Base-by-base conservation (phyloP, 2,113 vertebrate species). In the Tursiops truncatus region DNA sequence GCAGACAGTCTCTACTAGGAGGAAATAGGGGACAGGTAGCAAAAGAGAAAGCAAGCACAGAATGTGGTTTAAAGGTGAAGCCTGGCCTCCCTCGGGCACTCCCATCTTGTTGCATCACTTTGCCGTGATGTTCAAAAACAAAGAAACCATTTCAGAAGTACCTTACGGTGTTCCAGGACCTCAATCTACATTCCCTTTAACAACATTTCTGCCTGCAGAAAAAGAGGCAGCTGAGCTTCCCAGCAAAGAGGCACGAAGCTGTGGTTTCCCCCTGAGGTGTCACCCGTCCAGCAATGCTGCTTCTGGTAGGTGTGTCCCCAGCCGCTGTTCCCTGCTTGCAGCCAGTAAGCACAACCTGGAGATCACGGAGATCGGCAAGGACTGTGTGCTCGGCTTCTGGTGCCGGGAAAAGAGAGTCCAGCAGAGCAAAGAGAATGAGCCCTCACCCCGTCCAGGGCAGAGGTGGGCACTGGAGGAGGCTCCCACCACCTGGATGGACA, bases 171-270 rank as follows among this genome's bases (percentile, higher is more conserved):
- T 71, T 85, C 47, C 79, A 21, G 73, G 33, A 77, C 56, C 36
- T 80, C 89, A 33, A 25, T 28, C 36, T 6, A 3, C 23, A 9
- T 63, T 85, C 70, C 81, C 38, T 86, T 6, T 44, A 80, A 67
- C 81, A 82, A 67, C 81, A 85, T 80, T 77, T 71, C 68, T 88
- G 90, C 83, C 83, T 87, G 38, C 90, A 96, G 97, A 88, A 25
- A 60, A 62, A 33, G 73, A 44, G 74, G 79, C 50, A 38, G 67
- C 60, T 41, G 50, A 73, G 77, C 92, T 94, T 94, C 41, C 89
- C 18, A 7, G 50, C 68, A 26, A 67, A 65, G 68, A 92, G 82
- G 36, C 68, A 13, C 4, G 38, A 10, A 73, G 68, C 89, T 96
- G 77, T 56, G 91, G 92, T 93, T 96, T 96, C 62, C 95, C 95